Percentiles rank a stretch among this genome's conserved stretches.
Evolutionary conservation across 2,113 vertebrate species (phyloP).

Genomic region (Polyodon spathula): DNA sequence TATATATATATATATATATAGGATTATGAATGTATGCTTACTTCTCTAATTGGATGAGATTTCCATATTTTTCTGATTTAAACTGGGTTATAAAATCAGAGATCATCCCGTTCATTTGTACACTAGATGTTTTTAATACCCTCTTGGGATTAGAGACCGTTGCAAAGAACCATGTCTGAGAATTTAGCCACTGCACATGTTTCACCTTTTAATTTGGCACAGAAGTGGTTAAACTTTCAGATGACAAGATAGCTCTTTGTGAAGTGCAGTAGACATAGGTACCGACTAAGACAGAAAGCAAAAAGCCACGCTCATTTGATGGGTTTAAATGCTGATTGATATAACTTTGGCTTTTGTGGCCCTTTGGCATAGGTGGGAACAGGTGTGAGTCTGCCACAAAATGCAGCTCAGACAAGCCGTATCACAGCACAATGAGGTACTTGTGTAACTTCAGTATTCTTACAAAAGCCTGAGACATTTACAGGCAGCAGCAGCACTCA

Average conservation of each 20-base stretch:
- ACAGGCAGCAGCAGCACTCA: slow-evolving; percentile 38
- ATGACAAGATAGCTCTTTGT: slow-evolving; percentile 3
- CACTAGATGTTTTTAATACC: too few relatives aligned
- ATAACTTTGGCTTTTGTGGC: slow-evolving; percentile 56
- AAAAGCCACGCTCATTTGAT: slow-evolving; percentile 29
- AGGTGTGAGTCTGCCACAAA: slow-evolving; percentile 73
- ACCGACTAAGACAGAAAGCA: slow-evolving; percentile 33
- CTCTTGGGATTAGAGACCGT: too few relatives aligned
- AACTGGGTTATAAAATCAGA: too few relatives aligned
- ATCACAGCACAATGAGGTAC: slow-evolving; percentile 62
- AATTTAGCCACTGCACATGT: background rate
- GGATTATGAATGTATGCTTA: too few relatives aligned
- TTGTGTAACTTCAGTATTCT: slow-evolving; percentile 63
- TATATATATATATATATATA: too few relatives aligned
- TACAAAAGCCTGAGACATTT: slow-evolving; percentile 54
- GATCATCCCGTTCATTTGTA: too few relatives aligned
- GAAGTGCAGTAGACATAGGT: slow-evolving; percentile 32
- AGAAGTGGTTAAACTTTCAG: slow-evolving; percentile 28
- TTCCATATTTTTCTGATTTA: too few relatives aligned
- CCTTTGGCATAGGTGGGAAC: slow-evolving; percentile 69
- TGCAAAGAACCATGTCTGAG: too few relatives aligned
- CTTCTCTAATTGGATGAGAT: too few relatives aligned
- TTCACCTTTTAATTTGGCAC: background rate
- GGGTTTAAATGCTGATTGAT: slow-evolving; percentile 61
- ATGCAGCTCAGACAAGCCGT: slow-evolving; percentile 53